Evolutionary conservation across 2,888 invertebrate species (phyloP).

Genomic region (Achlya flavicornis): DNA sequence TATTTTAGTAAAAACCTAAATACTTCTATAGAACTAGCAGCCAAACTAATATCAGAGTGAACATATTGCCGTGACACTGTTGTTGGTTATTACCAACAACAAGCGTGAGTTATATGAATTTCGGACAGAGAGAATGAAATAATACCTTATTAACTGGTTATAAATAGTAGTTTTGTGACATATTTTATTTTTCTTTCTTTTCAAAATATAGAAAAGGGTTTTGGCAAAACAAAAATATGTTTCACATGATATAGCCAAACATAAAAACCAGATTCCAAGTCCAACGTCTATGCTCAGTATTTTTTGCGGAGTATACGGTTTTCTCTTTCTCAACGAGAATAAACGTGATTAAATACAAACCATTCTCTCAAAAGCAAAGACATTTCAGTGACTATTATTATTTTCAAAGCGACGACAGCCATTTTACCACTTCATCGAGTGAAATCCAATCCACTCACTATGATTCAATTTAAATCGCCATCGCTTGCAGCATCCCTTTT

Average conservation of each 20-base stretch:
- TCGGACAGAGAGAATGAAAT: conserved; percentile 16
- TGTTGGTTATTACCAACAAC: conserved; percentile 34
- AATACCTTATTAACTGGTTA: conserved; percentile 13
- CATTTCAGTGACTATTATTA: neutral
- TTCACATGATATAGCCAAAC: no score
- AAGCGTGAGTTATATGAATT: conserved; percentile 36
- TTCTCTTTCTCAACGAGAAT: no score
- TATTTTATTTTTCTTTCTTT: neutral
- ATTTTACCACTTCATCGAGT: neutral
- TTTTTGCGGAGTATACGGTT: no score
- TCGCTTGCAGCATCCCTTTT: neutral
- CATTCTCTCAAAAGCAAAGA: no score
- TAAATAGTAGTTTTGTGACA: neutral
- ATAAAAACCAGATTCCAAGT: no score
- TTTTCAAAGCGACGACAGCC: neutral
- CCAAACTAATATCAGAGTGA: conserved; percentile 64
- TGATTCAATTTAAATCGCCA: conserved; percentile 9
- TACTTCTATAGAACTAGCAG: conserved; percentile 25
- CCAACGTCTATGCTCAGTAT: no score
- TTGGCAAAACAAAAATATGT: neutral
- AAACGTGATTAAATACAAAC: no score
- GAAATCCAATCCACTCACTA: conserved; percentile 8
- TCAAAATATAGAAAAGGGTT: conserved; percentile 8
- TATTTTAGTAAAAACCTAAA: neutral
- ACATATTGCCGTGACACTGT: conserved; percentile 55